Conservation (phyloP, 2,113 vertebrate species). For the Ovis canadensis region DNA sequence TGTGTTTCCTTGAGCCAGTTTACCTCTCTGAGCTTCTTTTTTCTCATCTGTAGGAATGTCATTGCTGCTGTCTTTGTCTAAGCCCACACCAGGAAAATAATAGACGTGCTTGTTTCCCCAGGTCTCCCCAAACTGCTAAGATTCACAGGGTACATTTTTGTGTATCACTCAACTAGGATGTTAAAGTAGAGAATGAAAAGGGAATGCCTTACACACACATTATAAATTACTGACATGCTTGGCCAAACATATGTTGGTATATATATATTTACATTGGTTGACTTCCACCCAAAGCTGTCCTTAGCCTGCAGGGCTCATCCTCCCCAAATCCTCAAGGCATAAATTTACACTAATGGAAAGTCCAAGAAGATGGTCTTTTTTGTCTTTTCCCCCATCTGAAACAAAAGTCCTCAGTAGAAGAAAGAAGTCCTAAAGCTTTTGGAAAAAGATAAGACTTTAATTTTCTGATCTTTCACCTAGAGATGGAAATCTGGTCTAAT, state of each 20-base stretch:
- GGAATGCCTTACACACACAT: neutral
- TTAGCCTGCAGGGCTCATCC: neutral
- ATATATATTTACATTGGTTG: neutral
- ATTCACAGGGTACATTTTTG: neutral
- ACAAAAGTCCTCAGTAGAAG: neutral
- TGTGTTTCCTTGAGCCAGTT: neutral
- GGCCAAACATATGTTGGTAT: neutral
- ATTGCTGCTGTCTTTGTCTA: neutral
- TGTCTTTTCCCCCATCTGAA: neutral
- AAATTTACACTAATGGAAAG: constrained; percentile 18
- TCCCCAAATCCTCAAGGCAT: neutral
- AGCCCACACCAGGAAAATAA: neutral
- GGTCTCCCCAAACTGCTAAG: neutral
- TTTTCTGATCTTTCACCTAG: constrained; percentile 3
- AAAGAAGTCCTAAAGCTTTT: neutral
- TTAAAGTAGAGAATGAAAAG: neutral
- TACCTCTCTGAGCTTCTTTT: neutral
- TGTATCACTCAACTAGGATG: neutral
- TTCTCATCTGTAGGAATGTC: constrained; percentile 1
- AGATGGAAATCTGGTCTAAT: neutral
- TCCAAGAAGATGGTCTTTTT: neutral
- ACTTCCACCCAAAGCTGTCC: neutral
- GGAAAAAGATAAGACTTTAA: neutral
- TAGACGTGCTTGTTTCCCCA: neutral
- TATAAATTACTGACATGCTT: constrained; percentile 28